Percentiles rank a stretch among this genome's conserved stretches.
These are phyloP conservation scores for Epinotia ramella DNA, from an alignment of 2,888 invertebrate genomes.

Conservation along the genomic window DNA sequence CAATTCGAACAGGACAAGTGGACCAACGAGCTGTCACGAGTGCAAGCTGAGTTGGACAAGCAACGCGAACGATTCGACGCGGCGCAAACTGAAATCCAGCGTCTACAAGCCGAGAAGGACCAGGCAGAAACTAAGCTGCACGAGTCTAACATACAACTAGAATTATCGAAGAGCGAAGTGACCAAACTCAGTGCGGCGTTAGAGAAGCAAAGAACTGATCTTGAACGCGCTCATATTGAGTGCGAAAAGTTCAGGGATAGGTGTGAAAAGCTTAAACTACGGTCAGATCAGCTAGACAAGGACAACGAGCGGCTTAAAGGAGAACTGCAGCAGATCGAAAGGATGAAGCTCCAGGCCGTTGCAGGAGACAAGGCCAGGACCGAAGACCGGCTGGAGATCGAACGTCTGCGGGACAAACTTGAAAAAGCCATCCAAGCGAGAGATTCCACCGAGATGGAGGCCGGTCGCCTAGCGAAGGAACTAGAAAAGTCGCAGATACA, in stretches of 20 bases:
- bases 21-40: constrained; percentile 89
- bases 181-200: constrained; percentile 90
- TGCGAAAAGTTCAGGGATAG: constrained; percentile 95
- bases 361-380: constrained; percentile 87
- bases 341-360: constrained; percentile 89
- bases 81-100: constrained; percentile 90
- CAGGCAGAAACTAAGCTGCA: constrained; percentile 90
- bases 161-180: constrained; percentile 91
- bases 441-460: constrained; percentile 94
- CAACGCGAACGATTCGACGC: constrained; percentile 91
- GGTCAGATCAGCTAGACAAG: constrained; percentile 89
- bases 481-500: constrained; percentile 94
- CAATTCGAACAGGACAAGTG: constrained; percentile 85
- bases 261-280: constrained; percentile 92
- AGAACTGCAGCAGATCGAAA: constrained; percentile 88
- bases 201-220: constrained; percentile 92
- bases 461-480: constrained; percentile 93
- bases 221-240: constrained; percentile 94
- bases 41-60: constrained; percentile 90
- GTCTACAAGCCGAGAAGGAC: constrained; percentile 86
- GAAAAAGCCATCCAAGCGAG: constrained; percentile 93
- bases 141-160: constrained; percentile 92
- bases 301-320: constrained; percentile 81
- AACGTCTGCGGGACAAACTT: constrained; percentile 93
- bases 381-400: constrained; percentile 91